A percentile compares a stretch with the other conserved stretches of the same genome.
Evolutionary conservation across 2,888 invertebrate genomes (phyloP).

Genomic region (Erynnis tages): DNA sequence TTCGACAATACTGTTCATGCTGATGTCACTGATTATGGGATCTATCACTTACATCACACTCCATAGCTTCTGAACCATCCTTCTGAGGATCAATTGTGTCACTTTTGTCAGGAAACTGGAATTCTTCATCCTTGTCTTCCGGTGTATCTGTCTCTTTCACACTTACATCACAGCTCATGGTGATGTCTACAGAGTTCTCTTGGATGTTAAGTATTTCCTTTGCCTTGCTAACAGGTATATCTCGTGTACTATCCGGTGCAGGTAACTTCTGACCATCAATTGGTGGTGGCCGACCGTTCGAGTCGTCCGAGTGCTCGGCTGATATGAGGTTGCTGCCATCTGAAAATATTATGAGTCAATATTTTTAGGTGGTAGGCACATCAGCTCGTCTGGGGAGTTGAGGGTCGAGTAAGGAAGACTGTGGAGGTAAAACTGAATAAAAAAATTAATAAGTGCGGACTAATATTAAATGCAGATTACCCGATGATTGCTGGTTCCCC

Average conservation of each 20-base stretch:
- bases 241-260: no score
- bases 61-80: not conserved
- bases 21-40: no score
- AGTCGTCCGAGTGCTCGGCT: slow-evolving; percentile 64
- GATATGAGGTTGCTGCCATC: slow-evolving; percentile 61
- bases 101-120: not conserved
- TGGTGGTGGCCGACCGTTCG: slow-evolving; percentile 42
- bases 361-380: no score
- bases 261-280: no score
- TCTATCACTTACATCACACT: slow-evolving; percentile 20
- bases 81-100: not conserved
- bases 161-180: slow-evolving; percentile 6
- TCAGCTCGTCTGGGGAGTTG: no score
- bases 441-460: slow-evolving; percentile 1
- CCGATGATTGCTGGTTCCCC: slow-evolving; percentile 26
- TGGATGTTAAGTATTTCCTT: no score
- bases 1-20: not conserved
- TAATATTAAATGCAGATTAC: not conserved
- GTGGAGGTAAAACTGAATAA: not conserved
- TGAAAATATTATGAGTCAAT: no score
- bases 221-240: no score
- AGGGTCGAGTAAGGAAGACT: slow-evolving; percentile 1
- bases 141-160: not conserved
- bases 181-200: no score
- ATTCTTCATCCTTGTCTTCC: not conserved